These are phyloP conservation scores for Microctonus aethiopoides DNA, from an alignment of 2,888 invertebrate genomes.

Conservation along the genomic window DNA sequence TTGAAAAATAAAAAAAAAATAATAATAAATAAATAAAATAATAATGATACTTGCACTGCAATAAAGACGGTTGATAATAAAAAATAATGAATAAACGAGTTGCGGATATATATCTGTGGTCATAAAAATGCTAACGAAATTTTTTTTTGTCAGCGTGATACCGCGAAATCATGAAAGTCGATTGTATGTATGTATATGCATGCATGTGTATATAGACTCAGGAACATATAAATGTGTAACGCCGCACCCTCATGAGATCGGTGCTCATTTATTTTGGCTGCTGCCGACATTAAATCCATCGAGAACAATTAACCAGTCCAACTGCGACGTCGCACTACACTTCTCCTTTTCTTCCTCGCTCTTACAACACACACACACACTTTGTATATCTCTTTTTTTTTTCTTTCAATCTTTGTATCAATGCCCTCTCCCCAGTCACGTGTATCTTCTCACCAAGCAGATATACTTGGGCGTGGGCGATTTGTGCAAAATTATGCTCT, in stretches of 20 bases:
- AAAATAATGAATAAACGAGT: constrained; percentile 2
- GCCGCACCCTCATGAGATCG: constrained; percentile 39
- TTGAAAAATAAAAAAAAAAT: too few species aligned
- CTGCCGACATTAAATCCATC: constrained; percentile 52
- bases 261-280: constrained; percentile 50
- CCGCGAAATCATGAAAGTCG: constrained; percentile 9
- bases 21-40: neutral
- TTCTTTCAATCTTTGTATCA: constrained; percentile 9
- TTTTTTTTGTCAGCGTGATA: constrained; percentile 13
- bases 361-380: neutral
- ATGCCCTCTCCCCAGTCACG: neutral
- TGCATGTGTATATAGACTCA: constrained; percentile 18
- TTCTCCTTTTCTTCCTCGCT: neutral
- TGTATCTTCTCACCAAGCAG: constrained; percentile 4
- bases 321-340: neutral
- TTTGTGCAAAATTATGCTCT: constrained; percentile 29
- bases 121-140: constrained; percentile 14
- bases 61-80: constrained; percentile 6
- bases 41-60: neutral
- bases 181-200: constrained; percentile 29
- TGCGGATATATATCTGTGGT: neutral
- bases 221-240: neutral
- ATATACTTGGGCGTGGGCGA: constrained; percentile 30
- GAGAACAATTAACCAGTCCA: constrained; percentile 51
- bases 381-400: constrained; percentile 6